Evolutionary conservation across 2,113 vertebrate species (phyloP), one percentile per base, ranked within the genome.

Genomic region (Cryptotis parvus): DNA sequence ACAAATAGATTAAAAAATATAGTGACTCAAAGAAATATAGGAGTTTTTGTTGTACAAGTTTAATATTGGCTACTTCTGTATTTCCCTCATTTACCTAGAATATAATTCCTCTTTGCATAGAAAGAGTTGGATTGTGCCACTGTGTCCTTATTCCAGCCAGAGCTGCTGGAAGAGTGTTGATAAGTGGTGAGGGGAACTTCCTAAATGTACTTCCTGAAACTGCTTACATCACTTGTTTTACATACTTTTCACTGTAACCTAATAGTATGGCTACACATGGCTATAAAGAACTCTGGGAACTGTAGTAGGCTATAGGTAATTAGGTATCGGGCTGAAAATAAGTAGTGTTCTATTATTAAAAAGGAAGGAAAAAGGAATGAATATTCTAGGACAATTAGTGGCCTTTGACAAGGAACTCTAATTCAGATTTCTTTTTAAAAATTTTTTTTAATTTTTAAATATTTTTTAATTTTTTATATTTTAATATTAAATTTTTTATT

Each of bases 1-100:
- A 49, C 14, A 79, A 94, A 84, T 79, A 85, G 12, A 87, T 12
- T n/a, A 78, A 87, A 91, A 80, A 87, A 79, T 82, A 75, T 0
- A 90, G 6, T 82, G 29, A 81, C 33, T 85, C n/a, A 84, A 43
- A 41, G 90, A 85, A 77, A 41, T 78, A 43, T 9, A 75, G 61
- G 58, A 70, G 9, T 85, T 91, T 90, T 31, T 88, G 9, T 92
- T 87, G 4, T 7, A 14, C 69, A 88, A 92, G n/a, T 2, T 80
- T 24, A 82, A 75, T 93, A 41, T 15, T 72, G 29, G 52, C 81
- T 75, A 78, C 24, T 90, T 90, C 37, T 73, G 1, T 78, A 84
- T 88, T 87, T 31, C 29, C 33, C 24, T 52, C 3, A 18, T 79
- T 91, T 93, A 37, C 33, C 61, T 88, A 69, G 37, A 87, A 79